Percentiles rank a stretch among this genome's conserved stretches.
These are phyloP conservation scores for Arctopsyche grandis DNA, from an alignment of 1,140 invertebrate species.

Conservation along the genomic window DNA sequence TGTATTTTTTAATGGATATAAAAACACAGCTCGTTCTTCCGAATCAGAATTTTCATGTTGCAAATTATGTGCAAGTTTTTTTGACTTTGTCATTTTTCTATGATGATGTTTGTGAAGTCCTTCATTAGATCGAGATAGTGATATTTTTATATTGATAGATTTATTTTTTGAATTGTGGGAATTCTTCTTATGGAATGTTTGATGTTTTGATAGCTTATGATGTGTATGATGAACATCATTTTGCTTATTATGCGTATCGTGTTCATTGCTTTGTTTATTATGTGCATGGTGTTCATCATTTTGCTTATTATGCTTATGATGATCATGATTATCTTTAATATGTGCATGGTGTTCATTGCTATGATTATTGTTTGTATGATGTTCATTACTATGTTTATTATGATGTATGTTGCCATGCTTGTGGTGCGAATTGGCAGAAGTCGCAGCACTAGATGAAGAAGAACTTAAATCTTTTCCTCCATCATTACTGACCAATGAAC, in stretches of 20 bases:
- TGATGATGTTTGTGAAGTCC: background rate
- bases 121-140: background rate
- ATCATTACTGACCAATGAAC: background rate
- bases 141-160: background rate
- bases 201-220: background rate
- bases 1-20: background rate
- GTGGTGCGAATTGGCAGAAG: background rate
- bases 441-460: background rate
- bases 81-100: background rate
- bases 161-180: background rate
- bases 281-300: too few relatives aligned
- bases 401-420: background rate
- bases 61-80: background rate
- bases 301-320: too few relatives aligned
- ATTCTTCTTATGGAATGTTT: background rate
- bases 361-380: too few relatives aligned
- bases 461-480: background rate
- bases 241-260: too few relatives aligned
- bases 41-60: too few relatives aligned
- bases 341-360: too few relatives aligned
- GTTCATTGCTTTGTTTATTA: too few relatives aligned
- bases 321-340: too few relatives aligned
- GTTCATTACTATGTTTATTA: too few relatives aligned
- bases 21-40: background rate
- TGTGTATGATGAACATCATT: background rate